A percentile compares a stretch with the other conserved stretches of the same genome.
phyloP scores from a whole-genome alignment of 2,113 vertebrate species.

The Craseonycteris thonglongyai region DNA sequence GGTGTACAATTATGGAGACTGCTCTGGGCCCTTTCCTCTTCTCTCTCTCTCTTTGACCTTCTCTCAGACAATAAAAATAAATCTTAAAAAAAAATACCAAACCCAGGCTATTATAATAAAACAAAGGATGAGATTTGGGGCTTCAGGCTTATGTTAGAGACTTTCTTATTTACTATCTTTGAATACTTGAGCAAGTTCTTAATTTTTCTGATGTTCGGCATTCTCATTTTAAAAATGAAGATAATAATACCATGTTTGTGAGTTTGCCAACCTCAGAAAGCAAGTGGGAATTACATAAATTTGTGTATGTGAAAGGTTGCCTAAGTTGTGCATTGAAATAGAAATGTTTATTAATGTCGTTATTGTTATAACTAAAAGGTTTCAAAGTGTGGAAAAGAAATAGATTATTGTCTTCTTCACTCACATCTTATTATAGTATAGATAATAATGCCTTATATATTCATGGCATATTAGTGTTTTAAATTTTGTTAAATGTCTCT shows the following conservation, averaged over 20 bases:
- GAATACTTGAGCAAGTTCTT: background rate
- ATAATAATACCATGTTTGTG: background rate
- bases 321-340: background rate
- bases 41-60: no score
- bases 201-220: background rate
- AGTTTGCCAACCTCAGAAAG: background rate
- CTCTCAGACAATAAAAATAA: no score
- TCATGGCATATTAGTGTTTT: background rate
- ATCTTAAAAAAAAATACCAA: no score
- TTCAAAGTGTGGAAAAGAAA: background rate
- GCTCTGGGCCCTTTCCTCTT: no score
- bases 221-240: background rate
- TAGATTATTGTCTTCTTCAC: background rate
- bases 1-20: no score
- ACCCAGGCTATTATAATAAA: background rate
- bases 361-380: background rate
- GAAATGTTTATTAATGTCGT: constrained; percentile 1
- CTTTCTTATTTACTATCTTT: background rate
- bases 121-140: background rate
- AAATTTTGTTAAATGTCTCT: background rate
- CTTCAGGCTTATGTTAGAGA: background rate
- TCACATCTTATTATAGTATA: background rate
- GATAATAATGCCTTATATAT: background rate
- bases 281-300: background rate
- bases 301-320: background rate